Evolutionary conservation across 2,888 invertebrate species (phyloP).

Genomic region (Melipona bicolor): DNA sequence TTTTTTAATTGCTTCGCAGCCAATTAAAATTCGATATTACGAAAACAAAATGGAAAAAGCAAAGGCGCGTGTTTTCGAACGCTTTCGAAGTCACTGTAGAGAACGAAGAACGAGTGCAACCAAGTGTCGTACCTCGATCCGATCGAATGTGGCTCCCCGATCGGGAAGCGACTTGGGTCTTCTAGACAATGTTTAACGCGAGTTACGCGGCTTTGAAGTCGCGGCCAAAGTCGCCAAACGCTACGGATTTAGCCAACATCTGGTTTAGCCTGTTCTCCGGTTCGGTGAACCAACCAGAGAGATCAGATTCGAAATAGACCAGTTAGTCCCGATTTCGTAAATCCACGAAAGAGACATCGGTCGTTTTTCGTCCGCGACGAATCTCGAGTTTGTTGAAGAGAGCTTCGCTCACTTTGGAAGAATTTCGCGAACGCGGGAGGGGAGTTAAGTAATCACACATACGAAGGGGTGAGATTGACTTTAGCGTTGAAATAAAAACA

Average conservation of each 20-base stretch:
- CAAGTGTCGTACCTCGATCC: neutral
- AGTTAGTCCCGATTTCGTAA: neutral
- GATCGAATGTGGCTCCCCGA: neutral
- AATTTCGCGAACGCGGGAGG: neutral
- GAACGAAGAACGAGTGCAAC: too few species aligned
- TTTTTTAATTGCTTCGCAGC: too few species aligned
- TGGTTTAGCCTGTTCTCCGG: constrained; percentile 75
- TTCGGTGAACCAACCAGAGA: constrained; percentile 50
- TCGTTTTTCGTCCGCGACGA: too few species aligned
- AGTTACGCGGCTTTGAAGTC: constrained; percentile 20
- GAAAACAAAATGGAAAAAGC: too few species aligned
- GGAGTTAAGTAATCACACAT: too few species aligned
- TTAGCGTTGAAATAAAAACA: neutral
- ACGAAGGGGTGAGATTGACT: neutral
- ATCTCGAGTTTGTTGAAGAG: too few species aligned
- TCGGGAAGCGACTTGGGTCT: neutral
- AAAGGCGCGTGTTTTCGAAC: too few species aligned
- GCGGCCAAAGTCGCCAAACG: constrained; percentile 51
- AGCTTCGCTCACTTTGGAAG: neutral
- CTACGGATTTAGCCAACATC: constrained; percentile 80
- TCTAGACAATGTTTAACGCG: neutral
- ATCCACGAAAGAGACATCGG: neutral
- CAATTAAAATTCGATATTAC: too few species aligned
- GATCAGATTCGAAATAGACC: constrained; percentile 65
- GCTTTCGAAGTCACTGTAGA: too few species aligned